A percentile compares a stretch with the other conserved stretches of the same genome.
Evolutionary conservation across 1,140 invertebrate genomes (phyloP).

Genomic region (Tribolium madens): DNA sequence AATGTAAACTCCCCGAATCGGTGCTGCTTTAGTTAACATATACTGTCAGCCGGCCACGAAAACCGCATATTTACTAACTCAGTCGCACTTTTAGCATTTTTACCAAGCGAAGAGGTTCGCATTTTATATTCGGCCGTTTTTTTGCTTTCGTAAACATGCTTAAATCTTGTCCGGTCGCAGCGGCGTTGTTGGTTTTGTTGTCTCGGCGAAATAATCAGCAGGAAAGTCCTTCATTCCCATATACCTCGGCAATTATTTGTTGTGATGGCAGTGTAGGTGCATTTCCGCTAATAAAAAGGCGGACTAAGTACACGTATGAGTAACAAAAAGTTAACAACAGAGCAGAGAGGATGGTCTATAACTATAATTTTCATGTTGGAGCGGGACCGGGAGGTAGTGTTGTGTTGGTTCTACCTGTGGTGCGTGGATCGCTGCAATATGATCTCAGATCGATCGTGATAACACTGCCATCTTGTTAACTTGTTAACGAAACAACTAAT

Average conservation of each 20-base stretch:
- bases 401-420: conserved; percentile 52
- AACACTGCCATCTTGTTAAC: conserved; percentile 65
- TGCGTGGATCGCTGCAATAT: conserved; percentile 62
- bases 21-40: conserved; percentile 62
- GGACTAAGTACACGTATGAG: conserved; percentile 54
- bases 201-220: not conserved
- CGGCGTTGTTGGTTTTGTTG: not conserved
- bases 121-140: conserved; percentile 39
- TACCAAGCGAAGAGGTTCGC: conserved; percentile 43
- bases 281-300: conserved; percentile 58
- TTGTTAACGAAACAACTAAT: conserved; percentile 65
- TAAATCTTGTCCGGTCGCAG: conserved; percentile 30
- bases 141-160: conserved; percentile 22
- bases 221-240: not conserved
- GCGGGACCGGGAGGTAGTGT: conserved; percentile 24
- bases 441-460: conserved; percentile 61
- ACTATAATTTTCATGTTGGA: conserved; percentile 59
- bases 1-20: conserved; percentile 61
- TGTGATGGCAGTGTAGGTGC: conserved; percentile 26
- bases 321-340: conserved; percentile 59
- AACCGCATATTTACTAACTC: conserved; percentile 64
- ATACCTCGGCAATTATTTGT: not conserved
- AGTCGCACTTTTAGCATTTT: conserved; percentile 60
- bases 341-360: conserved; percentile 48
- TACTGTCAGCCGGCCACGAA: conserved; percentile 59